phyloP scores from a whole-genome alignment of 2,888 invertebrate genomes.

The Steromphala cineraria region DNA sequence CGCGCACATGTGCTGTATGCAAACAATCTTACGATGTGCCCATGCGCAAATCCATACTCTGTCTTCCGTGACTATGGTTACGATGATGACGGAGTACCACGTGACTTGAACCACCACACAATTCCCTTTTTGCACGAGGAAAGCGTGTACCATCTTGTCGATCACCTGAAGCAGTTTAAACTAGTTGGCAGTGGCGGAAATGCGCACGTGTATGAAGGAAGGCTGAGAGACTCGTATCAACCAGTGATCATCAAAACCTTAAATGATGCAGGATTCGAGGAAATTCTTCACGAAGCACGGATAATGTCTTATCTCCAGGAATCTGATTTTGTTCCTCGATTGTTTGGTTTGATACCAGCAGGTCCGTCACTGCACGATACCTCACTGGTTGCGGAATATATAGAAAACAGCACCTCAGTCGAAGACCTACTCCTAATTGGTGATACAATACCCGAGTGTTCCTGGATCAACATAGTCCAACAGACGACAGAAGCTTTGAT shows the following conservation, averaged over 20 bases:
- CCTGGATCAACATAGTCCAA: neutral
- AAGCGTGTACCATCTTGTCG: neutral
- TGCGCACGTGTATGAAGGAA: neutral
- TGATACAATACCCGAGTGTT: neutral
- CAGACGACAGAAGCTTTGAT: neutral
- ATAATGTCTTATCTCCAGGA: neutral
- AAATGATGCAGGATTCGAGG: neutral
- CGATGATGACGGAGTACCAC: neutral
- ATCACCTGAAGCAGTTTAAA: slow-evolving; percentile 6
- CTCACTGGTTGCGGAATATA: neutral
- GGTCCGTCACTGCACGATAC: neutral
- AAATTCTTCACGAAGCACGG: neutral
- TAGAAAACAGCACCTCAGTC: neutral
- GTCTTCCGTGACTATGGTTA: neutral
- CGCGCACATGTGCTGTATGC: too few species aligned
- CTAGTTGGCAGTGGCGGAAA: neutral
- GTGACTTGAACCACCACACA: neutral
- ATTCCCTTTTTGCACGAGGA: neutral
- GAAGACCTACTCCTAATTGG: neutral
- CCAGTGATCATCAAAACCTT: neutral
- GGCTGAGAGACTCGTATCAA: neutral
- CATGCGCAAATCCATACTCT: too few species aligned
- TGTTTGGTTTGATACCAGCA: neutral
- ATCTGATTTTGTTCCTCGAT: neutral
- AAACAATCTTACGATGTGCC: too few species aligned